These are phyloP conservation scores for Brachionus rubens DNA, from an alignment of 1,140 invertebrate species.

Conservation along the genomic window DNA sequence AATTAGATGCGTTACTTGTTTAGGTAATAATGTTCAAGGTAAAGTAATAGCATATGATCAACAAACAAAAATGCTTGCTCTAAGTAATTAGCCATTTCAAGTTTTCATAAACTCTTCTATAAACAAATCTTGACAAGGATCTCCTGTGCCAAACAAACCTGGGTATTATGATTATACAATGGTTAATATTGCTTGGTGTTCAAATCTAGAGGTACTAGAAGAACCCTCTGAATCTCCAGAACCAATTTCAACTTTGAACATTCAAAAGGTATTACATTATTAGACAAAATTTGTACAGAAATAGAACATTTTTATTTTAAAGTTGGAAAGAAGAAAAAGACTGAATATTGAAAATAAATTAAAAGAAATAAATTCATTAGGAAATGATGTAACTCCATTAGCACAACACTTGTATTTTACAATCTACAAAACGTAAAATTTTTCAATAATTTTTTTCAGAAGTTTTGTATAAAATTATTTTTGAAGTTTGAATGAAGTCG, in stretches of 20 bases:
- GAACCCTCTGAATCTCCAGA: constrained; percentile 37
- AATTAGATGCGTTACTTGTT: constrained; percentile 41
- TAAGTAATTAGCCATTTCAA: background rate
- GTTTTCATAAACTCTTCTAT: too few species aligned
- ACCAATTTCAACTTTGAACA: background rate
- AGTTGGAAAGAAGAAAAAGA: constrained; percentile 39
- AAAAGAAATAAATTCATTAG: constrained; percentile 45
- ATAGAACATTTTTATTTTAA: background rate
- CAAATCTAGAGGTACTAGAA: constrained; percentile 27
- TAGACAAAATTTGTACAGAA: background rate
- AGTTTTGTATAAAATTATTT: background rate
- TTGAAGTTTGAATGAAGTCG: constrained; percentile 35
- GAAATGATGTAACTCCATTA: constrained; percentile 8
- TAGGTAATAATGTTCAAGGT: constrained; percentile 44
- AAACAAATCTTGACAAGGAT: background rate
- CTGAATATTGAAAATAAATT: constrained; percentile 39
- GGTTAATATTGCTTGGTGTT: constrained; percentile 38
- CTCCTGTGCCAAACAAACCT: constrained; percentile 17
- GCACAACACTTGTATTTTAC: constrained; percentile 46
- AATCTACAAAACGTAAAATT: constrained; percentile 20
- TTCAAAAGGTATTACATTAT: constrained; percentile 12
- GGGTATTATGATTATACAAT: constrained; percentile 37
- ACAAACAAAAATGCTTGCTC: constrained; percentile 44
- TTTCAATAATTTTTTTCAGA: background rate
- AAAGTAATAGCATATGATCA: constrained; percentile 45